Evolutionary conservation across 1,140 invertebrate genomes (phyloP), one percentile per base, ranked within the genome.

Genomic region (Rhynchophorus ferrugineus): DNA sequence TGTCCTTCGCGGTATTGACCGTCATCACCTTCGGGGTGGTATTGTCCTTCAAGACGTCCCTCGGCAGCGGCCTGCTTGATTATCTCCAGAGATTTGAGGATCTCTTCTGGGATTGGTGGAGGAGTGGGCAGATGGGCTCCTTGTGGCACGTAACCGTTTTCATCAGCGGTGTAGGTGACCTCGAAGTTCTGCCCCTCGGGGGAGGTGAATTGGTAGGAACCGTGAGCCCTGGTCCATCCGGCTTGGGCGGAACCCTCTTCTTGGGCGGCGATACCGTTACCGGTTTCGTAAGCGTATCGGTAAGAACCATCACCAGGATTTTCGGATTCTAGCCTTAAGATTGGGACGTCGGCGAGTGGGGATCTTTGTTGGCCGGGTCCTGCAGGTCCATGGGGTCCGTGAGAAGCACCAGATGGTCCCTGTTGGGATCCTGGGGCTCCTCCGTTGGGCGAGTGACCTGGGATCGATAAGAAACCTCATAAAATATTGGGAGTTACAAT

Each of bases 111-210:
- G 29, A 80, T 69, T 53, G 78, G 78, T 1, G 76, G 77, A 3
- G 78, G 70, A 1, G 73, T 67, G 7, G 74, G 73, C 20, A 79
- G 67, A 58, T 78, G 76, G 33, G 69, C 75, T 20, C 78, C 78
- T 17, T 66, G 58, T 17, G 82, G 73, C 20, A 75, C 65, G 66
- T 82, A 84, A 16, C 81, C 82, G 57, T 81, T 81, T 61, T 83
- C 80, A 60, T 84, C 81, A 33, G 82, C 82, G n/a, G 72, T 75
- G 62, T 73, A 73, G 3, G 47, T 58, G 13, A 71, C 44, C 6
- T 49, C 48, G 36, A 67, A 63, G 18, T 56, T 35, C 60, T 63
- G 51, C 13, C 68, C 68, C 53, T 70, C 68, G 13, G 68, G 68
- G 7, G 67, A 57, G n/a, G 61, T 64, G 50, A 65, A 70, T 19